Conservation (phyloP, 2,113 vertebrate species). For the Sebastes fasciatus region DNA sequence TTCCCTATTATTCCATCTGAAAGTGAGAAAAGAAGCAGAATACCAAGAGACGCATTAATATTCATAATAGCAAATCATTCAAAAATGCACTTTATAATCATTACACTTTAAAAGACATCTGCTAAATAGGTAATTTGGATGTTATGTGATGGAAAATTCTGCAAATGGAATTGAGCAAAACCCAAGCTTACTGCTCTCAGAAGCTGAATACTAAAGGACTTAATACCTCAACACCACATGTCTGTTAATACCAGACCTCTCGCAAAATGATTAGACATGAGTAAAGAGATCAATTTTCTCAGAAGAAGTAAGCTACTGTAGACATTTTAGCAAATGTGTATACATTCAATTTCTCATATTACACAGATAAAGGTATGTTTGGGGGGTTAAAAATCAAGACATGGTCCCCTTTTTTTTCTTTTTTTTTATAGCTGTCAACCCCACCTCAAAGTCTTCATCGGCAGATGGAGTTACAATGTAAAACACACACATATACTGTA, state of each 20-base stretch:
- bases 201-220: slow-evolving; percentile 38
- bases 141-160: slow-evolving; percentile 39
- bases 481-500: not conserved
- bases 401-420: not conserved
- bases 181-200: not conserved
- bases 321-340: not conserved
- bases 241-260: slow-evolving; percentile 13
- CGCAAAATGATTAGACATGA: not conserved
- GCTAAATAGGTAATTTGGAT: slow-evolving; percentile 61
- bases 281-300: not conserved
- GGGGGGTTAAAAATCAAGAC: not conserved
- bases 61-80: slow-evolving; percentile 42
- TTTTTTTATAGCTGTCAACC: not conserved
- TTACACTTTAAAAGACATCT: slow-evolving; percentile 54
- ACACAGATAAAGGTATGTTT: not conserved
- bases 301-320: not conserved
- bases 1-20: not conserved
- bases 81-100: slow-evolving; percentile 58
- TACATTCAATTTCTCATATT: not conserved
- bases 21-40: slow-evolving; percentile 12
- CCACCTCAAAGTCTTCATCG: not conserved
- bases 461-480: not conserved
- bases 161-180: slow-evolving; percentile 33
- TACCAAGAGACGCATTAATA: slow-evolving; percentile 47
- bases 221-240: slow-evolving; percentile 3